Evolutionary conservation across 1,140 invertebrate species (phyloP).

Genomic region (Saccostrea echinata): DNA sequence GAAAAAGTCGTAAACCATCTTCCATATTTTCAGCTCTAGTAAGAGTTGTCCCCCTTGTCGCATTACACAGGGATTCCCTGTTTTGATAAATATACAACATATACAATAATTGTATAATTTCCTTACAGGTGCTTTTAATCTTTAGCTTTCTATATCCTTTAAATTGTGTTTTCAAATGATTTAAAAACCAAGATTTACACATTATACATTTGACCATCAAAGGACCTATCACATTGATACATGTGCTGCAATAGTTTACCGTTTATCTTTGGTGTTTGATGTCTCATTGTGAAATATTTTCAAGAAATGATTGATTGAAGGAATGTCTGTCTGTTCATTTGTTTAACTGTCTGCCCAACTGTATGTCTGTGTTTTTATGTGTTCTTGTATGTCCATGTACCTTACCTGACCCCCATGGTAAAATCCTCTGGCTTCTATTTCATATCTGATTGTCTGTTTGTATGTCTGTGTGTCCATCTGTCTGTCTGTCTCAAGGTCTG

Average conservation of each 20-base stretch:
- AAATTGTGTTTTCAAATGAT: neutral
- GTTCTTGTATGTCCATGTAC: neutral
- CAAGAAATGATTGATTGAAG: too few relatives aligned
- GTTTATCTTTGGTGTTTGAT: too few relatives aligned
- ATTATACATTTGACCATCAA: neutral
- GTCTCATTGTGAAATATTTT: too few relatives aligned
- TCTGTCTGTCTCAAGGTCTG: neutral
- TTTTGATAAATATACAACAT: neutral
- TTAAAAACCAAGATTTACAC: neutral
- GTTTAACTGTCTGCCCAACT: neutral
- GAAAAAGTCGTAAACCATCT: conserved; percentile 38
- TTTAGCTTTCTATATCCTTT: too few relatives aligned
- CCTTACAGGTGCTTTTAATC: too few relatives aligned
- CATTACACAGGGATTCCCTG: conserved; percentile 23
- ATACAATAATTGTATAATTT: neutral
- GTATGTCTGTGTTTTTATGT: neutral
- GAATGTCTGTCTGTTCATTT: neutral
- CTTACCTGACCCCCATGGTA: conserved; percentile 30
- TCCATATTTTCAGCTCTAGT: neutral
- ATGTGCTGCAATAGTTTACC: too few relatives aligned
- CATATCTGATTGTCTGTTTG: conserved; percentile 36
- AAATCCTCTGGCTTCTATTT: conserved; percentile 46
- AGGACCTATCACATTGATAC: too few relatives aligned
- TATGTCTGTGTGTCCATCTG: too few relatives aligned
- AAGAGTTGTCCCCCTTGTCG: conserved; percentile 10